Percentiles rank a stretch among this genome's conserved stretches.
Evolutionary conservation across 2,888 invertebrate genomes (phyloP).

Genomic region (Platynereis dumerilii): DNA sequence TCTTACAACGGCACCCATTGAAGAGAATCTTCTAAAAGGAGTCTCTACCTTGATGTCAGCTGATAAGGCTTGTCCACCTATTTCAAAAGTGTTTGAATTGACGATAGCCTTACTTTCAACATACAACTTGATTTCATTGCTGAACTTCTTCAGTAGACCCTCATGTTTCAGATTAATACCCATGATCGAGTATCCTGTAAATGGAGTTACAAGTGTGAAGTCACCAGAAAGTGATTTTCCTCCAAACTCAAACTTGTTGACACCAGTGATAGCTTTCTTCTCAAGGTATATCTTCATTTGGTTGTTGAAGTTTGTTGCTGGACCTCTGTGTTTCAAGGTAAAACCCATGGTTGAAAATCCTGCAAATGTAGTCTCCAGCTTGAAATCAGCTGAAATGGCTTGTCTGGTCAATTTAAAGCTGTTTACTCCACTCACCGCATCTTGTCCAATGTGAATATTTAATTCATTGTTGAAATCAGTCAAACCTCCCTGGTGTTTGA

Average conservation of each 20-base stretch:
- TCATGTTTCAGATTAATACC: neutral
- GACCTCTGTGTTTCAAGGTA: conserved; percentile 7
- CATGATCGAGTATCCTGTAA: neutral
- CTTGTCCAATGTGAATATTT: neutral
- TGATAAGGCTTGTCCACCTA: neutral
- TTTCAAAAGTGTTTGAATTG: neutral
- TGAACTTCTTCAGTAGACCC: neutral
- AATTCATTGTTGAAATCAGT: conserved; percentile 25
- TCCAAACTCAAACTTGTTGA: neutral
- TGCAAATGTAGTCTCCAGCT: neutral
- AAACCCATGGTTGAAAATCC: neutral
- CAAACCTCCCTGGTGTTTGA: conserved; percentile 25
- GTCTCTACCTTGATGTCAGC: conserved; percentile 1
- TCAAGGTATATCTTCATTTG: neutral
- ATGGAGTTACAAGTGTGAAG: conserved; percentile 1
- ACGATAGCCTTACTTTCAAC: neutral
- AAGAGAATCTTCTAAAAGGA: conserved; percentile 1
- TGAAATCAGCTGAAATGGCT: neutral
- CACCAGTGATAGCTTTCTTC: neutral
- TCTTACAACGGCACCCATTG: conserved; percentile 10
- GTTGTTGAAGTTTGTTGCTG: neutral
- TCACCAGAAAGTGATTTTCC: neutral
- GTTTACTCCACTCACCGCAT: neutral
- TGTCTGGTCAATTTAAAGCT: neutral
- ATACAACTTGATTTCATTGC: neutral